These are phyloP conservation scores for Brotogeris chrysoptera DNA, from an alignment of 2,797 vertebrate genomes.

Conservation along the genomic window DNA sequence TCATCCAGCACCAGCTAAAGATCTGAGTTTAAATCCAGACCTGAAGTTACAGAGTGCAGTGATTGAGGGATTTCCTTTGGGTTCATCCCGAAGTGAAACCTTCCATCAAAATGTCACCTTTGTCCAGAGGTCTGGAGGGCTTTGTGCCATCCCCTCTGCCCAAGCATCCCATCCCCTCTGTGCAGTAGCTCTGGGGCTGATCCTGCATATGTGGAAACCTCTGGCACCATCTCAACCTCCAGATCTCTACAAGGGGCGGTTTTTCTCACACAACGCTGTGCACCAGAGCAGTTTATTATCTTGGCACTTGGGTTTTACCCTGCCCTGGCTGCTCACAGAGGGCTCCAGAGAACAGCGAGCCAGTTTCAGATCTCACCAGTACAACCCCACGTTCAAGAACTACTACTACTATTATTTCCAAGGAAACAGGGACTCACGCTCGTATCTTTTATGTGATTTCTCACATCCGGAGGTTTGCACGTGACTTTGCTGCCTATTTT, in stretches of 20 bases:
- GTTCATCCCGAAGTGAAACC: neutral
- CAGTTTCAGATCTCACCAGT: neutral
- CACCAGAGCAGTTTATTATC: neutral
- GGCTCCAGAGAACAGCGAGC: neutral
- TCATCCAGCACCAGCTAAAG: neutral
- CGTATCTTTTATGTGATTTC: slow-evolving; percentile 69
- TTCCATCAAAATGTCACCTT: neutral
- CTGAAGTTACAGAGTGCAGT: no score
- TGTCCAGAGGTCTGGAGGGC: neutral
- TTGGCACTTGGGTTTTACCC: neutral
- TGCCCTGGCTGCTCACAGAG: neutral
- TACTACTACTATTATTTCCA: slow-evolving; percentile 76
- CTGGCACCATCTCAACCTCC: rapidly evolving
- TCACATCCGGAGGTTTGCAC: slow-evolving; percentile 68
- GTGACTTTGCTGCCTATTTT: slow-evolving; percentile 72
- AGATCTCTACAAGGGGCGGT: neutral
- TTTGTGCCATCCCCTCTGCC: neutral
- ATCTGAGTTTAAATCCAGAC: neutral
- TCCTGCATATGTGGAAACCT: neutral
- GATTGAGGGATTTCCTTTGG: neutral
- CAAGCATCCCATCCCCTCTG: rapidly evolving
- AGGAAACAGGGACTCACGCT: slow-evolving; percentile 64
- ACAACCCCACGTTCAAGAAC: slow-evolving; percentile 45
- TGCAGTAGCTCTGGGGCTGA: rapidly evolving
- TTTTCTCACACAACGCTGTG: neutral